Conservation (phyloP, 2,797 vertebrate genomes). For the Sebastes paucispinis region DNA sequence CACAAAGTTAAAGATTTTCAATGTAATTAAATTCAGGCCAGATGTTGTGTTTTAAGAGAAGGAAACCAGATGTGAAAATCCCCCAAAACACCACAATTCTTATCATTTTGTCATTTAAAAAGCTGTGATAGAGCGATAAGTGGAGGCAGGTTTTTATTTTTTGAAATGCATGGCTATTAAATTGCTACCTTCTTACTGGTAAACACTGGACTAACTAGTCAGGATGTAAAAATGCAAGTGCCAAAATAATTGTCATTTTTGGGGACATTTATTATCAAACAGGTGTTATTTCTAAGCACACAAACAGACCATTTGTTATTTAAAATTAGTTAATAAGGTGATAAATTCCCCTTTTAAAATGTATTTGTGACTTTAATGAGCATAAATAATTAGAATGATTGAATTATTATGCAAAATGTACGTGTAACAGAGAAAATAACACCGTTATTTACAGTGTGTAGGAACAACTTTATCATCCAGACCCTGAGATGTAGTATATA, state of each 20-base stretch:
- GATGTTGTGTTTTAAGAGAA: background rate
- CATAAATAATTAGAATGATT: background rate
- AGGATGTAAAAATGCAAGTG: background rate
- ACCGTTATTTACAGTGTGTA: background rate
- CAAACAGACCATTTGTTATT: background rate
- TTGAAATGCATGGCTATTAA: background rate
- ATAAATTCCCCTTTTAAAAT: background rate
- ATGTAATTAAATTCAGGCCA: background rate
- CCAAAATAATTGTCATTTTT: background rate
- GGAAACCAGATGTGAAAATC: background rate
- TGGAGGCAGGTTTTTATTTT: background rate
- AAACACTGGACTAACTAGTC: background rate
- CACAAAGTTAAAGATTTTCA: background rate
- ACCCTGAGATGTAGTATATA: background rate
- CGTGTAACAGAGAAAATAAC: background rate
- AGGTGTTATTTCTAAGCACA: background rate
- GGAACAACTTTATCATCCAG: background rate
- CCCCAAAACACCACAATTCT: no score
- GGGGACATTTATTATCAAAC: background rate
- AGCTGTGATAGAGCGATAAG: background rate
- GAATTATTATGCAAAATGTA: background rate
- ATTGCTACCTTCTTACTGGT: background rate
- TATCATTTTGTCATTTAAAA: background rate
- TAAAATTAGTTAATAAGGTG: background rate
- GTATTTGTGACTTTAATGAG: background rate